A percentile compares a stretch with the other conserved stretches of the same genome.
phyloP scores from a whole-genome alignment of 2,888 invertebrate genomes.

The Nymphalis urticae region DNA sequence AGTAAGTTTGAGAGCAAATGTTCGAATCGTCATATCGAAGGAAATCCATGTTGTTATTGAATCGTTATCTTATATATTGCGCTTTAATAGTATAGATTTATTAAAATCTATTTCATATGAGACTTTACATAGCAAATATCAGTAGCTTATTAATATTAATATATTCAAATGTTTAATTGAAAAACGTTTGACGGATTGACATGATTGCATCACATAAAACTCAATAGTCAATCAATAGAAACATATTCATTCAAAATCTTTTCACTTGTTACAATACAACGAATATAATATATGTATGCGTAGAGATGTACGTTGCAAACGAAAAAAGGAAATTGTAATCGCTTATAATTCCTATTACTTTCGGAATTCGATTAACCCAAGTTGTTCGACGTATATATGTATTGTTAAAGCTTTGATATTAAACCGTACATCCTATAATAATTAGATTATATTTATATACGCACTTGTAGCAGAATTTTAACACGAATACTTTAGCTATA shows the following conservation, averaged over 20 bases:
- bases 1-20: not conserved
- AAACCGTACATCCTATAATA: slow-evolving; percentile 46
- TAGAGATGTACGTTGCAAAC: slow-evolving; percentile 11
- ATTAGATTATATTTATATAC: slow-evolving; percentile 45
- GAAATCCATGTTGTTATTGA: slow-evolving; percentile 9
- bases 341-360: slow-evolving; percentile 2
- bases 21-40: slow-evolving; percentile 14
- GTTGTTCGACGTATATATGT: slow-evolving; percentile 8
- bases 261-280: slow-evolving; percentile 74
- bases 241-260: slow-evolving; percentile 37
- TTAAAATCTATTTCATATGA: slow-evolving; percentile 5
- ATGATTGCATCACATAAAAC: not conserved
- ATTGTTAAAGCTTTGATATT: slow-evolving; percentile 36
- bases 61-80: slow-evolving; percentile 1
- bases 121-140: slow-evolving; percentile 9
- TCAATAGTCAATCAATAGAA: slow-evolving; percentile 8
- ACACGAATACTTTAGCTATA: slow-evolving; percentile 59
- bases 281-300: slow-evolving; percentile 49
- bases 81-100: slow-evolving; percentile 6
- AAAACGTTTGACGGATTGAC: not conserved
- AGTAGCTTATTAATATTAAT: slow-evolving; percentile 1
- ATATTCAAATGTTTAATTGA: not conserved
- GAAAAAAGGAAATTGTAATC: slow-evolving; percentile 2
- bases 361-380: slow-evolving; percentile 9
- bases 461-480: slow-evolving; percentile 57